Conservation (phyloP, 53 echinoderm and acorn worm genomes). For the Actinopyga echinites region DNA sequence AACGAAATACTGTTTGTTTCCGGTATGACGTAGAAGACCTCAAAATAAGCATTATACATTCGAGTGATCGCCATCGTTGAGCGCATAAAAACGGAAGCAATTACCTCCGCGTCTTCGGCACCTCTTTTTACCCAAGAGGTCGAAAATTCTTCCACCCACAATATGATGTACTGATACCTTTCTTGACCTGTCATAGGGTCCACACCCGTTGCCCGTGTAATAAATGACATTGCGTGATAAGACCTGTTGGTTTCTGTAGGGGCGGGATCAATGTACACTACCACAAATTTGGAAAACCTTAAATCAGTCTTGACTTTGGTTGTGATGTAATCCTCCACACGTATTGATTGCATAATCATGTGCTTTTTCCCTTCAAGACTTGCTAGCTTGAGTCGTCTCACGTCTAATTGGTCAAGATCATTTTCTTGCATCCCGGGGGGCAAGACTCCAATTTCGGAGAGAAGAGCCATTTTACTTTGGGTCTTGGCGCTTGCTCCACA, state of each 20-base stretch:
- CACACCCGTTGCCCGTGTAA: not conserved
- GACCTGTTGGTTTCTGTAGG: not conserved
- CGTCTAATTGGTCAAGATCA: not conserved
- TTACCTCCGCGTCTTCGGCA: not conserved
- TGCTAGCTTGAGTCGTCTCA: not conserved
- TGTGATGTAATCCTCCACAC: not conserved
- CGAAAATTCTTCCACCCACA: constrained; percentile 3
- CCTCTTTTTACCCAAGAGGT: not conserved
- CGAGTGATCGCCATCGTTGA: not conserved
- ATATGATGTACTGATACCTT: not conserved
- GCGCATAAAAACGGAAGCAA: not conserved
- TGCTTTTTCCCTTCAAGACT: not conserved
- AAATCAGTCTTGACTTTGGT: not conserved
- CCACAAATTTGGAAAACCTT: not conserved
- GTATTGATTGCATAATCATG: not conserved
- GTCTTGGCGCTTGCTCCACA: not conserved
- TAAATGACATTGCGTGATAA: constrained; percentile 4
- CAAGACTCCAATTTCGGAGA: not conserved
- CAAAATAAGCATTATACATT: not conserved
- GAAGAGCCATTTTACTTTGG: not conserved
- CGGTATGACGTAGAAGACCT: not conserved
- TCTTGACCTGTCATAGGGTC: not conserved
- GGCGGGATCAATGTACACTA: not conserved
- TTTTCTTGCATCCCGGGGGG: not conserved
- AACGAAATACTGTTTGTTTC: not conserved